Evolutionary conservation across 2,797 vertebrate genomes (phyloP), one percentile per base, ranked within the genome.

Genomic region (Ispidina picta): DNA sequence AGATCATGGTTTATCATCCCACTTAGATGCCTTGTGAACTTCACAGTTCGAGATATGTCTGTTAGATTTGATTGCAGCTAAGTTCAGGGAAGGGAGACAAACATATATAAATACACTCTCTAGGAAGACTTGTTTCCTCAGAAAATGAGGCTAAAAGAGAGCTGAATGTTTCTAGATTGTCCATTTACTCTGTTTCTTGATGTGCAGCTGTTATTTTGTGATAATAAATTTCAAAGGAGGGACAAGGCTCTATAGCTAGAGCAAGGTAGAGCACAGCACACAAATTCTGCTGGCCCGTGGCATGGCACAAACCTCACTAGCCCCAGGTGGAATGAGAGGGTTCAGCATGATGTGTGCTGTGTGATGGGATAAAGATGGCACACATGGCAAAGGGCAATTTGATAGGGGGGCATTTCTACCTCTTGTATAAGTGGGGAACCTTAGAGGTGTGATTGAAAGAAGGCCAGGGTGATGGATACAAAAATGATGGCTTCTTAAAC

Each of bases 401-500:
- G 80, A 95, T 76, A 84, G 0, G 4, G 43, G 43, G 37, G 64
- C 86, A 80, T 78, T 88, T 85, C 69, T 95, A 80, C 62, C 58
- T 88, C 77, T 73, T 44, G 15, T 88, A 85, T 93, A 90, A 96
- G 14, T 89, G 84, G 48, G 64, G 90, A 93, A 86, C 52, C 77
- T 94, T 65, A 91, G 83, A 95, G 95, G 95, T 96, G 96, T 94
- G 93, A 97, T 55, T 96, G 94, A 96, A 95, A 63, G 78, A 93
- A 94, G 91, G 48, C 83, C 86, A 79, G 58, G 74, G 83, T 95
- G 96, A 97, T 63, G 86, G 83, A 92, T 76, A 92, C 60, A 94
- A 92, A 95, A 91, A 94, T 97, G 95, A 97, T 96, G 93, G 91
- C 92, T 94, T 92, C 94, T 97, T 89, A 90, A 95, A 94, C 92